Conservation (phyloP, 1,140 invertebrate genomes). For the Scaptodrosophila lebanonensis region DNA sequence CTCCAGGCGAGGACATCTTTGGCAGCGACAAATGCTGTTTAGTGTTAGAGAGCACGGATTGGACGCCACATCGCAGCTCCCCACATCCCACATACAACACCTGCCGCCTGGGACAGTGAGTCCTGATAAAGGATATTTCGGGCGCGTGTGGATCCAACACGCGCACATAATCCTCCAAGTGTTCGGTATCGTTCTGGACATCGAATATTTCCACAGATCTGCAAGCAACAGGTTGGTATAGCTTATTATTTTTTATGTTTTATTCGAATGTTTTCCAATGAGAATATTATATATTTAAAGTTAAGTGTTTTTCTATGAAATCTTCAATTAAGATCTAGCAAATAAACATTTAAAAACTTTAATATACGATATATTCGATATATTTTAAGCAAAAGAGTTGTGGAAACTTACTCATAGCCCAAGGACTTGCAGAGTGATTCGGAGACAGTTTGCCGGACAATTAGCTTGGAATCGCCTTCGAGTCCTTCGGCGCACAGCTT, state of each 20-base stretch:
- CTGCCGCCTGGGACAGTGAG: slow-evolving; percentile 85
- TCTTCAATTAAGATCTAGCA: too few species aligned
- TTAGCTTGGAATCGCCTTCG: slow-evolving; percentile 74
- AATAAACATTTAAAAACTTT: too few species aligned
- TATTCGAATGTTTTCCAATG: too few species aligned
- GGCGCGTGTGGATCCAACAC: slow-evolving; percentile 87
- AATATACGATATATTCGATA: too few species aligned
- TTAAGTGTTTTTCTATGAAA: too few species aligned
- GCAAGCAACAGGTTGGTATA: too few species aligned
- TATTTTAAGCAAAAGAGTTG: background rate
- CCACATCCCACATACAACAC: slow-evolving; percentile 88
- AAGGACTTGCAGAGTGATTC: slow-evolving; percentile 86
- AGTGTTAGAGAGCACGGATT: slow-evolving; percentile 81
- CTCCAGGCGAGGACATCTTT: slow-evolving; percentile 85
- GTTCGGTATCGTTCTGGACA: slow-evolving; percentile 79
- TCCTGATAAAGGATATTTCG: slow-evolving; percentile 88
- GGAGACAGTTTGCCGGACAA: slow-evolving; percentile 82
- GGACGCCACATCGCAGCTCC: slow-evolving; percentile 87
- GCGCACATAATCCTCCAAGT: slow-evolving; percentile 83
- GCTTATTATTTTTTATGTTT: too few species aligned
- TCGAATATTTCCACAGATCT: slow-evolving; percentile 80
- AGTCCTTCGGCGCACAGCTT: slow-evolving; percentile 89
- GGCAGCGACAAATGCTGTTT: slow-evolving; percentile 78
- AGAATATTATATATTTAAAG: too few species aligned
- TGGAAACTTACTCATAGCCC: slow-evolving; percentile 85